Evolutionary conservation across 2,113 vertebrate genomes (phyloP).

Genomic region (Aphyosemion australe): DNA sequence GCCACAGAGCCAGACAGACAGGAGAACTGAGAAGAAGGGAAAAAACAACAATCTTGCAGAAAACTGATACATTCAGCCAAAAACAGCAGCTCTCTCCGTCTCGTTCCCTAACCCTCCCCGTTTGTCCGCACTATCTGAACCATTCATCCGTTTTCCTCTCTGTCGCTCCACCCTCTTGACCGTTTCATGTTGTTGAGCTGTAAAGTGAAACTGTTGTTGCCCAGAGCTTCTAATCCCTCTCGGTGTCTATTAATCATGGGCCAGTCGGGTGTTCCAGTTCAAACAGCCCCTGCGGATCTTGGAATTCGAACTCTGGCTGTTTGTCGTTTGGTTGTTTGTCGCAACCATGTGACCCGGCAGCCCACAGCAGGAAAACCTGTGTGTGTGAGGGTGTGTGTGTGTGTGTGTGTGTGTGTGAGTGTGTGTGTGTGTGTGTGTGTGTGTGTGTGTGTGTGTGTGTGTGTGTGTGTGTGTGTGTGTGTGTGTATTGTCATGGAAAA

Average conservation of each 20-base stretch:
- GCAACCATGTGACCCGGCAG: conserved; percentile 57
- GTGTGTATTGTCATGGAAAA: too few relatives aligned
- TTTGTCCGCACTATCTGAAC: conserved; percentile 19
- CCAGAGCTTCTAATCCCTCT: conserved; percentile 79
- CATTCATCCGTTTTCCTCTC: neutral
- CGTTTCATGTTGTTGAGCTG: conserved; percentile 42
- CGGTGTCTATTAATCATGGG: conserved; percentile 81
- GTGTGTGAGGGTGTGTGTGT: conserved; percentile 7
- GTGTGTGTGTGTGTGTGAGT: conserved; percentile 18
- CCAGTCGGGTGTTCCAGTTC: conserved; percentile 76
- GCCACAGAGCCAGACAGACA: conserved; percentile 17
- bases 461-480: too few relatives aligned
- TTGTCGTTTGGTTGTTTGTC: conserved; percentile 64
- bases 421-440: neutral
- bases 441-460: too few relatives aligned
- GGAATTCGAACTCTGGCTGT: conserved; percentile 69
- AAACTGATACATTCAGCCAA: conserved; percentile 48
- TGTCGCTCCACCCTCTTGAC: conserved; percentile 1
- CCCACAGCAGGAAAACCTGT: conserved; percentile 4
- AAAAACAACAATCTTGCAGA: conserved; percentile 42
- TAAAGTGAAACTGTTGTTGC: conserved; percentile 75
- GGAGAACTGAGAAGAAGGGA: conserved; percentile 19
- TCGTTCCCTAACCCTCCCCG: conserved; percentile 11
- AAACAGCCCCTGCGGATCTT: conserved; percentile 73
- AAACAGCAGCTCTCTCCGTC: conserved; percentile 41